These are phyloP conservation scores for Corapipo altera DNA, from an alignment of 2,113 vertebrate species.

Conservation along the genomic window DNA sequence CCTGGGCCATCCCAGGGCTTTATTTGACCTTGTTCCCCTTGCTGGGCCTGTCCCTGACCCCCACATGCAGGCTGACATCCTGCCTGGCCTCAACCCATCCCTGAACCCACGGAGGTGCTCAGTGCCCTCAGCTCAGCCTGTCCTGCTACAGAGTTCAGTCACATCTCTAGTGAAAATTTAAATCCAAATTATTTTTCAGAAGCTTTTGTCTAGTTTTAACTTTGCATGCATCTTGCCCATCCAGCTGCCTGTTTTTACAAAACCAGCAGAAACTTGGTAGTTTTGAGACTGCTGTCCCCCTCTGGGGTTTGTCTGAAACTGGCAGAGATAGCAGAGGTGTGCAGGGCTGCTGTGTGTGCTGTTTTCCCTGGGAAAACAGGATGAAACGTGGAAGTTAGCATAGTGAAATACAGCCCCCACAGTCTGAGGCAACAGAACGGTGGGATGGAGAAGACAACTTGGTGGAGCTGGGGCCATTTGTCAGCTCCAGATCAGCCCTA, in stretches of 20 bases:
- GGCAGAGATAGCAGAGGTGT: background rate
- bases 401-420: background rate
- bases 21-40: background rate
- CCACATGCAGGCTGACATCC: accelerated
- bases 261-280: background rate
- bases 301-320: background rate
- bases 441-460: background rate
- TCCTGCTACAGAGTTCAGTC: background rate
- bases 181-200: background rate
- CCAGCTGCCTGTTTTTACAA: background rate
- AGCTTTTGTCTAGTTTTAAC: background rate
- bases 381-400: background rate
- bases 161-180: background rate
- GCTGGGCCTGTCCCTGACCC: background rate
- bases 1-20: background rate
- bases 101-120: background rate
- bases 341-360: background rate
- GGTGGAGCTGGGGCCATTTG: background rate
- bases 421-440: background rate
- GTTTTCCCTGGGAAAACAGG: background rate
- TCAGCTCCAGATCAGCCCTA: background rate
- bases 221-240: background rate
- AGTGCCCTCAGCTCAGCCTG: background rate
- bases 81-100: background rate
- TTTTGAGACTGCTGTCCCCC: background rate